phyloP scores from a whole-genome alignment of 2,888 invertebrate species.

The Stenichneumon culpator region DNA sequence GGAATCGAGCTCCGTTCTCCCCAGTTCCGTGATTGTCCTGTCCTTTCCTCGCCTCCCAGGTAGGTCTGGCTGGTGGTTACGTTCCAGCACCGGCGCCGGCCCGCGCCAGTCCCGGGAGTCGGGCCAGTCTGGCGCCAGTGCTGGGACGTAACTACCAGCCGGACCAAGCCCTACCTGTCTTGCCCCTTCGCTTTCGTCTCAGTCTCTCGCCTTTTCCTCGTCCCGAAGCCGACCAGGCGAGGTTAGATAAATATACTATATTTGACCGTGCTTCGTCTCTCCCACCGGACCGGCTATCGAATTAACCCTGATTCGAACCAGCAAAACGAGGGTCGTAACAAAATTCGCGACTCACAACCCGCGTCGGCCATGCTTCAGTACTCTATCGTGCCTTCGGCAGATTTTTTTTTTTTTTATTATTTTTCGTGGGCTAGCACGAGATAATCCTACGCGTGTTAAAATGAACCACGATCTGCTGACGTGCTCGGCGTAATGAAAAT shows the following conservation, averaged over 20 bases:
- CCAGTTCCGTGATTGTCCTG: constrained; percentile 56
- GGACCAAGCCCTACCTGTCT: background rate
- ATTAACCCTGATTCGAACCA: constrained; percentile 54
- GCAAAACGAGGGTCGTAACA: background rate
- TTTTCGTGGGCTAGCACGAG: background rate
- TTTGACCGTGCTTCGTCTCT: constrained; percentile 28
- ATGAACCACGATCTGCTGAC: background rate
- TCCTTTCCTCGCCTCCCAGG: constrained; percentile 27
- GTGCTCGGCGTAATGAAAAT: constrained; percentile 76
- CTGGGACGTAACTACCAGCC: background rate
- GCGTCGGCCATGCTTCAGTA: background rate
- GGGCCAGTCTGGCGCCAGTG: background rate
- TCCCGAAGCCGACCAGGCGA: background rate
- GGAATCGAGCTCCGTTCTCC: constrained; percentile 52
- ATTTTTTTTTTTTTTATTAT: background rate
- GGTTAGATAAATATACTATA: constrained; percentile 11
- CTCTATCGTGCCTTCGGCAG: background rate
- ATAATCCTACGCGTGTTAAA: background rate
- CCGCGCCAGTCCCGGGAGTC: background rate
- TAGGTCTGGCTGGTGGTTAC: background rate
- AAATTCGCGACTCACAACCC: constrained; percentile 5
- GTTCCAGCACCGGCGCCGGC: background rate
- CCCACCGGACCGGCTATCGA: constrained; percentile 42
- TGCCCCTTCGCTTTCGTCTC: constrained; percentile 10
- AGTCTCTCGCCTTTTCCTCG: constrained; percentile 9